phyloP scores from a whole-genome alignment of 2,797 vertebrate species.

The Hapalemur alaotrensis region DNA sequence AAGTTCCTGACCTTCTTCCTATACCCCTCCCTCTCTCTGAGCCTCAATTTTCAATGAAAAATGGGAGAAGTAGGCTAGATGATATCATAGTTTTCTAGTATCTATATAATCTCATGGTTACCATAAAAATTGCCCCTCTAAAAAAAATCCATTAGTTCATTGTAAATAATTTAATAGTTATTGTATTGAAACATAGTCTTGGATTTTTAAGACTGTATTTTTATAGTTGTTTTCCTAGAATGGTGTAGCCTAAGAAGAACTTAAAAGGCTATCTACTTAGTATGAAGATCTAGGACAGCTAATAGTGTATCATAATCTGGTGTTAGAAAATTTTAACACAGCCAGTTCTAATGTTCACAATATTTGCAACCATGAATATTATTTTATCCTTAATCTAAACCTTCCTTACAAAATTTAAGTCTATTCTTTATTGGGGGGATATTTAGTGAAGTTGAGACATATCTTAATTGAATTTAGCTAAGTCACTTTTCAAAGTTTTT shows the following conservation, averaged over 20 bases:
- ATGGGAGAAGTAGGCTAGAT: not conserved
- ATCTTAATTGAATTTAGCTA: not conserved
- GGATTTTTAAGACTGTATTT: not conserved
- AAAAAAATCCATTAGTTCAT: not conserved
- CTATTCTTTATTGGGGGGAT: not conserved
- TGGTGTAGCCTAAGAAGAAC: not conserved
- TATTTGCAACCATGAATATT: not conserved
- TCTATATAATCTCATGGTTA: not conserved
- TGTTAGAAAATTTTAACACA: not conserved
- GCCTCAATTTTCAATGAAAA: not conserved
- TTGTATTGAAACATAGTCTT: conserved; percentile 9
- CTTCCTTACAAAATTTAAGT: not conserved
- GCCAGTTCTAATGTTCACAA: not conserved
- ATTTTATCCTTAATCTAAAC: not conserved
- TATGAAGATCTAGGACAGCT: not conserved
- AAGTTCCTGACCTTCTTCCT: not conserved
- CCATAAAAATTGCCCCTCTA: not conserved
- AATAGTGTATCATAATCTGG: not conserved
- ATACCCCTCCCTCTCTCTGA: not conserved
- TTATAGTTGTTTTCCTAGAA: not conserved
- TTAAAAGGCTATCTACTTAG: not conserved
- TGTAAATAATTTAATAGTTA: not conserved
- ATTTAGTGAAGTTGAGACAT: not conserved
- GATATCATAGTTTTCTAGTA: not conserved
- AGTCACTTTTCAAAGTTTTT: not conserved